Conservation (phyloP, 2,888 invertebrate genomes). For the Aromia moschata region DNA sequence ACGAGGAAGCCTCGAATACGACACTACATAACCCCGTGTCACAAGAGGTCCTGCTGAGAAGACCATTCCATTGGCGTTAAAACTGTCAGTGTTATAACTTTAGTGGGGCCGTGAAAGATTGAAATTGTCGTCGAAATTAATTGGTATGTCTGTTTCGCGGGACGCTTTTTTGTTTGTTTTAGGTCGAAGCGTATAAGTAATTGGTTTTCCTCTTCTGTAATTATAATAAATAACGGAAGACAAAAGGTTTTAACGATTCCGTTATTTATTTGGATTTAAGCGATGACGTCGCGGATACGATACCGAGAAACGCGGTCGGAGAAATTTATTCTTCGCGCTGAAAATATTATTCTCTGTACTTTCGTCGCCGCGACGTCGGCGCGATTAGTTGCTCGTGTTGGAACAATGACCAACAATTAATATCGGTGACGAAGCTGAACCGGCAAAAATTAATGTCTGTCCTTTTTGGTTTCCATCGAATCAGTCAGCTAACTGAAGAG, state of each 20-base stretch:
- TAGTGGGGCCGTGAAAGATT: slow-evolving; percentile 39
- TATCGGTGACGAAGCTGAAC: not conserved
- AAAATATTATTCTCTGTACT: not conserved
- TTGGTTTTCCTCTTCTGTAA: slow-evolving; percentile 23
- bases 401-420: not conserved
- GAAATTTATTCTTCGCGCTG: not conserved
- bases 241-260: slow-evolving; percentile 13
- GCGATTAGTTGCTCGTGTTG: not conserved
- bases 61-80: slow-evolving; percentile 39
- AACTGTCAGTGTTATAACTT: slow-evolving; percentile 39
- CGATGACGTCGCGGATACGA: not conserved
- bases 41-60: slow-evolving; percentile 37
- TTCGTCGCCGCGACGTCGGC: not conserved
- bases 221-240: slow-evolving; percentile 28
- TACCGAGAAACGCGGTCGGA: not conserved
- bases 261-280: slow-evolving; percentile 9
- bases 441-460: not conserved
- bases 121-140: slow-evolving; percentile 40
- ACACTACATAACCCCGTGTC: slow-evolving; percentile 37
- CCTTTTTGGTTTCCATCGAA: not conserved
- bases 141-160: slow-evolving; percentile 34
- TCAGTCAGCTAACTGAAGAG: too few relatives aligned
- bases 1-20: slow-evolving; percentile 15
- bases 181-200: slow-evolving; percentile 16
- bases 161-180: slow-evolving; percentile 28